Conservation (phyloP, 2,113 vertebrate genomes). For the Mesocricetus auratus region DNA sequence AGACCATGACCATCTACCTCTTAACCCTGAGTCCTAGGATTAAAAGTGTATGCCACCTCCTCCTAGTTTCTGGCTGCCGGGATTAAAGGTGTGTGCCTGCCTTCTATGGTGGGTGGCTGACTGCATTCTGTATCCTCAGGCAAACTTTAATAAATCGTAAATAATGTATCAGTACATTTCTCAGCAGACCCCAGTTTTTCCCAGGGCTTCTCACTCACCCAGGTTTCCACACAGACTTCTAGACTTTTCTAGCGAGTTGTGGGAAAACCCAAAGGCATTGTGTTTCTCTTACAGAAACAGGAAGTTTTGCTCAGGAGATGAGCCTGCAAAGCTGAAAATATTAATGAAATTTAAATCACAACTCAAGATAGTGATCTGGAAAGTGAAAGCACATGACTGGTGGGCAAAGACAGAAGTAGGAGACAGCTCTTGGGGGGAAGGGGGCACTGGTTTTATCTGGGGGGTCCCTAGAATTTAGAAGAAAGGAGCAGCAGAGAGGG, state of each 20-base stretch:
- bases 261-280: background rate
- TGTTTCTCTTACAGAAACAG: background rate
- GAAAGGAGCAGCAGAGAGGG: background rate
- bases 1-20: too few species aligned
- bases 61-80: too few species aligned
- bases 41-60: too few species aligned
- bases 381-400: background rate
- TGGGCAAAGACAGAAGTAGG: background rate
- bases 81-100: too few species aligned
- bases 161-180: background rate
- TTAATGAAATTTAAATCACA: background rate
- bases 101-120: too few species aligned
- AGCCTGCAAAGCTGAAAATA: background rate
- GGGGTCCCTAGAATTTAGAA: background rate
- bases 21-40: too few species aligned
- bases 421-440: background rate
- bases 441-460: background rate
- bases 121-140: too few species aligned
- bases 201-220: background rate
- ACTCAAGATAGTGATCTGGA: background rate
- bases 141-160: too few species aligned
- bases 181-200: background rate
- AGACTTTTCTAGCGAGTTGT: background rate
- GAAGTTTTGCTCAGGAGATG: background rate
- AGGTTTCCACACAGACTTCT: background rate